phyloP scores from a whole-genome alignment of 2,888 invertebrate genomes.

The Eristalis tenax region DNA sequence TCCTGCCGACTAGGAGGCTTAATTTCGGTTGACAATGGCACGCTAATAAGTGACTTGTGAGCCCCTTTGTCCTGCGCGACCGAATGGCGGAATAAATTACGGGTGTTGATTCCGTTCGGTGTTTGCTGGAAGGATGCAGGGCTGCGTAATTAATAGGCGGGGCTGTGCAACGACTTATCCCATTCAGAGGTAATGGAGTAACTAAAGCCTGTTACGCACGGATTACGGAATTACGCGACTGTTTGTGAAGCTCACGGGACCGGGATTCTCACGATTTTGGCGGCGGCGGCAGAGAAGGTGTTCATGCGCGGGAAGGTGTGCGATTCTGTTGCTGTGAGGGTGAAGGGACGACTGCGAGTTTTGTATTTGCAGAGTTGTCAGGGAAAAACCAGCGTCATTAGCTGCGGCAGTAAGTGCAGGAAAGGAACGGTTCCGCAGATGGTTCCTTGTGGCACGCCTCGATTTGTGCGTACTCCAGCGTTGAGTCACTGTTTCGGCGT shows the following conservation, averaged over 20 bases:
- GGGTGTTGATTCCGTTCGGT: slow-evolving; percentile 51
- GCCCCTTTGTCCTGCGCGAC: slow-evolving; percentile 11
- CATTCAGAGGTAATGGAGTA: slow-evolving; percentile 52
- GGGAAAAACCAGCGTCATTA: no score
- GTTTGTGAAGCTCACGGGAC: slow-evolving; percentile 39
- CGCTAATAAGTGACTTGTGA: slow-evolving; percentile 52
- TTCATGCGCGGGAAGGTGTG: not conserved
- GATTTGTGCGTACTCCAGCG: no score
- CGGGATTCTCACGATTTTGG: slow-evolving; percentile 50
- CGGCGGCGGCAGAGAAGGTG: not conserved
- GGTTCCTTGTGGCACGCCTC: no score
- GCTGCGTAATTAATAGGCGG: slow-evolving; percentile 65
- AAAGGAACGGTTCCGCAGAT: no score
- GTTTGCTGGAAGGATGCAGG: slow-evolving; percentile 52
- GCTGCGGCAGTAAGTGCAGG: no score
- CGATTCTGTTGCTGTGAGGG: not conserved
- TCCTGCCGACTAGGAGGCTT: not conserved
- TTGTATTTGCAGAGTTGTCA: not conserved
- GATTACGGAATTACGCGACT: slow-evolving; percentile 19
- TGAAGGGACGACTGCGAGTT: not conserved
- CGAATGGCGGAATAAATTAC: slow-evolving; percentile 46
- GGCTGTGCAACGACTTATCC: slow-evolving; percentile 55
- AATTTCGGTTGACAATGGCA: slow-evolving; percentile 30
- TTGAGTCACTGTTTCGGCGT: no score
- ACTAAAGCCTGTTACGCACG: slow-evolving; percentile 46